phyloP scores from a whole-genome alignment of 2,797 vertebrate species.

The Paratrypauchen microcephalus region DNA sequence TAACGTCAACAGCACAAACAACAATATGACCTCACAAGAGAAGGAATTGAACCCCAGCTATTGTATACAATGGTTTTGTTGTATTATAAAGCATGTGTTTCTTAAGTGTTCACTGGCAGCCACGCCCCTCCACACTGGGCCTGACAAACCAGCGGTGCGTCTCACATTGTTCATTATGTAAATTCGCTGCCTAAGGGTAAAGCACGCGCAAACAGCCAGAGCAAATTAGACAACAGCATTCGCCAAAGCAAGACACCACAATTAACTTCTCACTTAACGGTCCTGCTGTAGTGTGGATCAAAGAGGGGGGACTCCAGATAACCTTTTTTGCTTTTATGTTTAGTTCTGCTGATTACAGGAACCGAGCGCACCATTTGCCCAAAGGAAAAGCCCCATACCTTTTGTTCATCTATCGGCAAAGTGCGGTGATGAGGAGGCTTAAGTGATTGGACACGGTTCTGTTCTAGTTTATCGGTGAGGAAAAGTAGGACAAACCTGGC shows the following conservation, averaged over 20 bases:
- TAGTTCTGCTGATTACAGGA: conserved; percentile 46
- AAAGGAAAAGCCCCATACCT: conserved; percentile 42
- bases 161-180: conserved; percentile 76
- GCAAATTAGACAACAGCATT: conserved; percentile 71
- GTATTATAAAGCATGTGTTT: neutral
- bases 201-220: conserved; percentile 68
- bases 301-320: conserved; percentile 57
- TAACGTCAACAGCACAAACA: neutral
- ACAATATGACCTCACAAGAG: neutral
- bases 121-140: conserved; percentile 45
- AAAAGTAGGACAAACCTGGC: conserved; percentile 50
- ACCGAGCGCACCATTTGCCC: conserved; percentile 34
- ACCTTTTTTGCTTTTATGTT: conserved; percentile 64
- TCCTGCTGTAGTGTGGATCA: conserved; percentile 58
- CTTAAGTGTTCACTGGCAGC: conserved; percentile 31
- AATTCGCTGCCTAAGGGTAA: conserved; percentile 74
- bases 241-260: conserved; percentile 53
- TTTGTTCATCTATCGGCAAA: conserved; percentile 27
- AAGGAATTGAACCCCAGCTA: neutral
- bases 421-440: conserved; percentile 47
- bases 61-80: neutral
- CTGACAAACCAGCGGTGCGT: conserved; percentile 45
- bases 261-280: conserved; percentile 71
- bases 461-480: conserved; percentile 37
- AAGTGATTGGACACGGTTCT: conserved; percentile 53